phyloP scores from a whole-genome alignment of 2,113 vertebrate species.

The Hemicordylus capensis region DNA sequence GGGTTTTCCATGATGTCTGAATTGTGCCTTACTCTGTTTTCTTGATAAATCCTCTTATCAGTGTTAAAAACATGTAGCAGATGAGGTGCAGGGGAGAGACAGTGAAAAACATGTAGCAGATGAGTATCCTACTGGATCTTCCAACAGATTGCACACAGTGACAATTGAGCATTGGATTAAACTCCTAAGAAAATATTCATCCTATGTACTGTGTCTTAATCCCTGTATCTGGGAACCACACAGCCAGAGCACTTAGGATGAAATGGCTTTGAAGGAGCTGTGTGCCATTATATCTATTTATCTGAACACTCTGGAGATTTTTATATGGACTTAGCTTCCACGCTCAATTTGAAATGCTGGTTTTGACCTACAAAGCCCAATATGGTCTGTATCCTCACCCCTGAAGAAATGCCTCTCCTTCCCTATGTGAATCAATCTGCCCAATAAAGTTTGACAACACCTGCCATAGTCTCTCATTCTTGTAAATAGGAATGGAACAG shows the following conservation, averaged over 20 bases:
- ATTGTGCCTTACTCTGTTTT: conserved; percentile 3
- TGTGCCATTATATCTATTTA: background rate
- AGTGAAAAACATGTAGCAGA: background rate
- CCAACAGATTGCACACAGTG: background rate
- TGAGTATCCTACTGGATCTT: background rate
- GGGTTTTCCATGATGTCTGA: too few species aligned
- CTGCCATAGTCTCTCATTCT: background rate
- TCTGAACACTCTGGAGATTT: background rate
- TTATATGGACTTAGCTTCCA: background rate
- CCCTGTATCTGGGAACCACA: background rate
- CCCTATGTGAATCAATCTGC: too few species aligned
- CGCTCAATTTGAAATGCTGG: background rate
- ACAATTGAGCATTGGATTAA: background rate
- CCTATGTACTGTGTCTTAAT: background rate
- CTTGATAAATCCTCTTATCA: conserved; percentile 17
- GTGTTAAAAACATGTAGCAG: background rate
- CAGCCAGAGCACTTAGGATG: background rate
- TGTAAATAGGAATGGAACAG: background rate
- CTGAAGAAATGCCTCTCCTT: too few species aligned
- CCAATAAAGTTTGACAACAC: background rate
- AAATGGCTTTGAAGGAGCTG: background rate
- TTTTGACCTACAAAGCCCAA: background rate
- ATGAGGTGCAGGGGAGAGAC: background rate
- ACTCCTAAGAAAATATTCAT: background rate
- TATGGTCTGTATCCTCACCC: background rate